A percentile compares a stretch with the other conserved stretches of the same genome.
Conservation (phyloP, 53 echinoderm and acorn worm species). For the Hippasteria phrygiana region DNA sequence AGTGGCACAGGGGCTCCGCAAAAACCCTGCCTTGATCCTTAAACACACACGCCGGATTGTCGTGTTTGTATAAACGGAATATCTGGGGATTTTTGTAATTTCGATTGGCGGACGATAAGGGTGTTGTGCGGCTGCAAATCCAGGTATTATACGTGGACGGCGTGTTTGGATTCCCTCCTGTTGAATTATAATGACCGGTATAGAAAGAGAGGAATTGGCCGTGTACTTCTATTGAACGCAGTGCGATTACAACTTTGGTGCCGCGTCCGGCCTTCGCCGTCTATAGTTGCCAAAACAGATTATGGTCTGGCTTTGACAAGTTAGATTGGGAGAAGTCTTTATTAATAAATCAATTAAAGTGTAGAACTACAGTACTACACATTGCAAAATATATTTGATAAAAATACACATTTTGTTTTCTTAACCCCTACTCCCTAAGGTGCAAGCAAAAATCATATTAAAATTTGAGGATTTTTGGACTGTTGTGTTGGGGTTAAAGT, state of each 20-base stretch:
- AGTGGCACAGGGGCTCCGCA: conserved; percentile 1
- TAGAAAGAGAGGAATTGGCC: conserved; percentile 23
- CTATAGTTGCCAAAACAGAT: conserved; percentile 5
- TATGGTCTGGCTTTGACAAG: not conserved
- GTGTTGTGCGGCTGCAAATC: conserved; percentile 29
- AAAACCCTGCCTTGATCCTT: conserved; percentile 38
- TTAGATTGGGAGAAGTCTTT: not conserved
- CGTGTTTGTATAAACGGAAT: conserved; percentile 53
- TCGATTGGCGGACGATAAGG: conserved; percentile 45
- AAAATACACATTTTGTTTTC: too few relatives aligned
- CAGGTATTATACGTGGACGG: not conserved
- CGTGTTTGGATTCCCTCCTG: conserved; percentile 28
- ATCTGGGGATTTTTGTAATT: conserved; percentile 56
- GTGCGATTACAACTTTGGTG: conserved; percentile 11
- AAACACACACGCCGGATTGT: conserved; percentile 59
- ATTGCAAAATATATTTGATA: too few relatives aligned
- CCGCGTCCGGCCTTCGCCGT: not conserved
- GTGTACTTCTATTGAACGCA: conserved; percentile 13
- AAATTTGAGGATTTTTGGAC: too few relatives aligned
- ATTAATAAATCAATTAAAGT: not conserved
- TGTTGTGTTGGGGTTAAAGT: too few relatives aligned
- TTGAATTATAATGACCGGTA: conserved; percentile 1
- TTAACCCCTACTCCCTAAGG: too few relatives aligned
- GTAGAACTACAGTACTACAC: not conserved
- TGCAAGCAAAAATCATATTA: too few relatives aligned